Conservation (phyloP, 2,113 vertebrate genomes). For the Dicentrarchus labrax region DNA sequence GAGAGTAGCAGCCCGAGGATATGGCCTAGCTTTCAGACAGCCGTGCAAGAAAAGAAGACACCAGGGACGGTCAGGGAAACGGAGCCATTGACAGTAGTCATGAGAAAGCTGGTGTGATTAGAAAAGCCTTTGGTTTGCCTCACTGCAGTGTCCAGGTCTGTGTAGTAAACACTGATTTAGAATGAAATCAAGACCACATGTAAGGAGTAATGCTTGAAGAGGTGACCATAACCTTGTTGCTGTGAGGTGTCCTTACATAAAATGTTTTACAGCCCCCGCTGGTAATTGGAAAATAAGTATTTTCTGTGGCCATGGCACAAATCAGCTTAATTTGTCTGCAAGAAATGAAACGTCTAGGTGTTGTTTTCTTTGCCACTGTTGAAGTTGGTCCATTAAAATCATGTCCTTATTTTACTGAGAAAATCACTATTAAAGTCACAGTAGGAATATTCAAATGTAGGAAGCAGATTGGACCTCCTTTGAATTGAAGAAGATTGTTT, state of each 20-base stretch:
- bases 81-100: conserved; percentile 25
- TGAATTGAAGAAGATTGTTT: neutral
- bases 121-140: conserved; percentile 4
- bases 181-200: neutral
- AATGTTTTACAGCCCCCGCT: neutral
- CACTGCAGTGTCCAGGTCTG: neutral
- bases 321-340: neutral
- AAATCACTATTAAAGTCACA: neutral
- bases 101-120: conserved; percentile 23
- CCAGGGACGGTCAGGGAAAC: conserved; percentile 39
- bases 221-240: neutral
- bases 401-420: neutral
- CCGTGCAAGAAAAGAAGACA: conserved; percentile 28
- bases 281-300: neutral
- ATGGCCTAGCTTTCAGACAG: conserved; percentile 44
- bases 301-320: neutral
- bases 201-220: neutral
- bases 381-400: neutral
- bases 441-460: neutral
- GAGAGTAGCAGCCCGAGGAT: conserved; percentile 54
- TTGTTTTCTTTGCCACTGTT: neutral
- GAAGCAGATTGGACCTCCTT: too few relatives aligned
- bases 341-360: neutral
- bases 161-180: neutral
- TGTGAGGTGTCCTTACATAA: neutral